Evolutionary conservation across 2,888 invertebrate genomes (phyloP).

Genomic region (Sycophila texana): DNA sequence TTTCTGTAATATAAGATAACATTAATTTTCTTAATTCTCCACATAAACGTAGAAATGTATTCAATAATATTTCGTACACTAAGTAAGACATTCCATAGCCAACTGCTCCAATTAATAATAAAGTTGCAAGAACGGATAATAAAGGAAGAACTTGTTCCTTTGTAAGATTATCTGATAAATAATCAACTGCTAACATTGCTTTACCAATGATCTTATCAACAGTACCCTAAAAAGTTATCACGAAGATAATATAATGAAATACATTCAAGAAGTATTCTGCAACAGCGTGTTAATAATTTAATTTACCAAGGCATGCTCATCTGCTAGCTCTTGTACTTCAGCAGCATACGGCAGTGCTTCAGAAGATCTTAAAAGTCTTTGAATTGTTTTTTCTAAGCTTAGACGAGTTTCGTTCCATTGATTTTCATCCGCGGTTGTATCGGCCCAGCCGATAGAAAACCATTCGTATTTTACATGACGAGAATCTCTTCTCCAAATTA

Average conservation of each 20-base stretch:
- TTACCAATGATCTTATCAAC: slow-evolving; percentile 83
- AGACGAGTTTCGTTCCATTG: slow-evolving; percentile 84
- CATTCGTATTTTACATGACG: slow-evolving; percentile 94
- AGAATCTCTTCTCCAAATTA: slow-evolving; percentile 92
- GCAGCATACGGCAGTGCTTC: slow-evolving; percentile 88
- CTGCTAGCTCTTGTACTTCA: slow-evolving; percentile 78
- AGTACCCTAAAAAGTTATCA: slow-evolving; percentile 77
- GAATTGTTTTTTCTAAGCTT: slow-evolving; percentile 84
- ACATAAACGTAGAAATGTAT: slow-evolving; percentile 12
- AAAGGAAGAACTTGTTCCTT: slow-evolving; percentile 88
- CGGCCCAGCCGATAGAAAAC: slow-evolving; percentile 83
- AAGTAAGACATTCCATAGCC: slow-evolving; percentile 92
- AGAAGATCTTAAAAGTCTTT: slow-evolving; percentile 83
- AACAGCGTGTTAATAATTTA: not conserved
- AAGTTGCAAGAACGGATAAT: slow-evolving; percentile 86
- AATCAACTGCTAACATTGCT: slow-evolving; percentile 83
- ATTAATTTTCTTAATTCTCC: slow-evolving; percentile 27
- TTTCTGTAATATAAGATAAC: slow-evolving; percentile 72
- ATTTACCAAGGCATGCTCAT: slow-evolving; percentile 78
- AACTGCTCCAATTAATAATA: slow-evolving; percentile 85
- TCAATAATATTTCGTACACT: slow-evolving; percentile 78
- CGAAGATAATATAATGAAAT: not conserved
- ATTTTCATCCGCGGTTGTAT: slow-evolving; percentile 76
- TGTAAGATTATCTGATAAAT: slow-evolving; percentile 83
- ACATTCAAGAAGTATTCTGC: slow-evolving; percentile 1